Base-by-base conservation (phyloP, 2,888 invertebrate species). In the Morpho helenor region DNA sequence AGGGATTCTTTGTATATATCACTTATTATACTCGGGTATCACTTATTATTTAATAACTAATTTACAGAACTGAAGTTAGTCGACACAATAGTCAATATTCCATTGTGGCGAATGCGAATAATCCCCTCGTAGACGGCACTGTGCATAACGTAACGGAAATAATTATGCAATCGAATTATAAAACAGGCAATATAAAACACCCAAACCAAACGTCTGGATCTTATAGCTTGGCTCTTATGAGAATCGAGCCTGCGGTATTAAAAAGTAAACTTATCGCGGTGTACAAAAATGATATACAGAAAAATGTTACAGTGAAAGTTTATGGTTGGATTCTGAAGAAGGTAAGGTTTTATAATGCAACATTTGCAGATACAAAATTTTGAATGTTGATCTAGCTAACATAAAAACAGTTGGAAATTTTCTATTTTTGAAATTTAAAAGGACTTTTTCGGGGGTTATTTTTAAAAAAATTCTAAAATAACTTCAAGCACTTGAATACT, bases 71-170 rank as follows among this genome's bases (percentile, higher is more conserved):
- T 23, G 9, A 49, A 49, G 31, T 10, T 8, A 9, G n/a, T 8
- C 31, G 0, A 39, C 40, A 43, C 9, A 7, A 49, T 51, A 74
- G 67, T 57, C 66, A 54, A 8, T 79, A 80, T 65, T 75, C 77
- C 0, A 58, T 81, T 31, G 69, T 81, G 1, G 71, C 72, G 1
- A 74, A 73, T 7, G 67, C 78, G 16, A 65, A 62, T 0, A 70
- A 80, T 53, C 80, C 80, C 0, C 65, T 80, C 0, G 59, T 62
- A 16, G 81, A 77, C 22, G 80, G 80, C 0, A 63, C 76, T 3
- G 69, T 66, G 0, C 77, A 80, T 64, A 77, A 71, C 56, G 75
- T 76, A 2, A 69, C 72, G 0, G 56, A 67, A 31, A 62, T 75
- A 7, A 7, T 66, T 6, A 50, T 72, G 4, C 62, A 70, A 3